These are phyloP conservation scores for Acronicta aceris DNA, from an alignment of 2,888 invertebrate species.

Conservation along the genomic window DNA sequence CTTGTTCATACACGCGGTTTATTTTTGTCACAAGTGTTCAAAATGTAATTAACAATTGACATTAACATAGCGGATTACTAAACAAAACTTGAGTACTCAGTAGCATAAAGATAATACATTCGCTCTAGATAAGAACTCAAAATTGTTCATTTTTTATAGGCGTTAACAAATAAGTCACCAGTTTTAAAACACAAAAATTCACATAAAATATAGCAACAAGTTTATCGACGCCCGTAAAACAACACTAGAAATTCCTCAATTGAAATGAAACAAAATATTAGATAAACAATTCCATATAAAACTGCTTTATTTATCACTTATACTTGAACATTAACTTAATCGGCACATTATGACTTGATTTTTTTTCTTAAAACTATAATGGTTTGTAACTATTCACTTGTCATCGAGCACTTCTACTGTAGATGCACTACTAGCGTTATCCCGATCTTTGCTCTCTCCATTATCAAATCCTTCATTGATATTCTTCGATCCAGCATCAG, in stretches of 20 bases:
- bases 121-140: too few relatives aligned
- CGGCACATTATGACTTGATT: conserved; percentile 26
- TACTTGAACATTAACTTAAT: conserved; percentile 26
- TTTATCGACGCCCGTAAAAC: conserved; percentile 32
- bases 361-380: conserved; percentile 20
- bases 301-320: conserved; percentile 44
- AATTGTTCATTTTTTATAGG: too few relatives aligned
- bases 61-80: too few relatives aligned
- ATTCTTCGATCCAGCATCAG: conserved; percentile 57
- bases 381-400: conserved; percentile 67
- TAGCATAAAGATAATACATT: neutral
- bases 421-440: conserved; percentile 84
- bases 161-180: conserved; percentile 2
- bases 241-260: conserved; percentile 4
- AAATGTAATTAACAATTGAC: neutral
- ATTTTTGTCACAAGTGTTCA: neutral
- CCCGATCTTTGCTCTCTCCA: conserved; percentile 71
- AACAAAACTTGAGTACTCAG: neutral
- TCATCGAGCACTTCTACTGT: conserved; percentile 85
- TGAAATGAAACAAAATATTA: conserved; percentile 41
- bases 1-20: neutral
- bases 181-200: conserved; percentile 18
- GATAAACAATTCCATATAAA: conserved; percentile 25
- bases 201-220: conserved; percentile 3
- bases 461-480: conserved; percentile 57